phyloP scores from a whole-genome alignment of 2,113 vertebrate genomes.

The Platichthys stellatus region DNA sequence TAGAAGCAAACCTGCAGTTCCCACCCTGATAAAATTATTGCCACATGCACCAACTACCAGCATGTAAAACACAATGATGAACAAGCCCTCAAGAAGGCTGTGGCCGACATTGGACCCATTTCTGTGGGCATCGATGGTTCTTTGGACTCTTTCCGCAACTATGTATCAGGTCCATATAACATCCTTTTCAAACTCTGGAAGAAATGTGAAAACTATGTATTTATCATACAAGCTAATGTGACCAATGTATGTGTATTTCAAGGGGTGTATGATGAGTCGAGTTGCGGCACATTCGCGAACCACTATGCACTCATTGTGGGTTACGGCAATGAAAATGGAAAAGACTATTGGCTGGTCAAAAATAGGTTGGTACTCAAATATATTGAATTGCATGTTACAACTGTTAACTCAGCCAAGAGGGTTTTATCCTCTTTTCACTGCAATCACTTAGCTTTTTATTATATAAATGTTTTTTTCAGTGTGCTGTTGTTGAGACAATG shows the following conservation, averaged over 20 bases:
- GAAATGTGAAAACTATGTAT: background rate
- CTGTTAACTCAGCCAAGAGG: background rate
- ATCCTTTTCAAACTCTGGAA: background rate
- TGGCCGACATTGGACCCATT: conserved; percentile 82
- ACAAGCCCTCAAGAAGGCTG: conserved; percentile 75
- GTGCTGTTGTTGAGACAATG: background rate
- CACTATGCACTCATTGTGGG: conserved; percentile 82
- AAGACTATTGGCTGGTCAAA: conserved; percentile 84
- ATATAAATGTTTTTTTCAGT: no score
- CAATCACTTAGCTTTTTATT: no score
- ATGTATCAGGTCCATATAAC: conserved; percentile 75
- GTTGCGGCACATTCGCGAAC: conserved; percentile 69
- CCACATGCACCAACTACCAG: conserved; percentile 77
- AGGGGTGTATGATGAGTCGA: conserved; percentile 82
- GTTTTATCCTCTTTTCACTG: background rate
- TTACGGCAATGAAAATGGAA: conserved; percentile 64
- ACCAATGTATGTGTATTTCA: conserved; percentile 6
- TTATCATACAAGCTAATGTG: background rate
- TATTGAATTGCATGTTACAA: background rate
- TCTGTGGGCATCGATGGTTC: conserved; percentile 81
- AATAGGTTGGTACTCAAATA: conserved; percentile 77
- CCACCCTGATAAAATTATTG: no score
- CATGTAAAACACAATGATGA: conserved; percentile 67
- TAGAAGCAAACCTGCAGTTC: conserved; percentile 25
- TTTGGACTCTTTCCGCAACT: conserved; percentile 76